phyloP scores from a whole-genome alignment of 2,113 vertebrate genomes.

The Brachyistius frenatus region DNA sequence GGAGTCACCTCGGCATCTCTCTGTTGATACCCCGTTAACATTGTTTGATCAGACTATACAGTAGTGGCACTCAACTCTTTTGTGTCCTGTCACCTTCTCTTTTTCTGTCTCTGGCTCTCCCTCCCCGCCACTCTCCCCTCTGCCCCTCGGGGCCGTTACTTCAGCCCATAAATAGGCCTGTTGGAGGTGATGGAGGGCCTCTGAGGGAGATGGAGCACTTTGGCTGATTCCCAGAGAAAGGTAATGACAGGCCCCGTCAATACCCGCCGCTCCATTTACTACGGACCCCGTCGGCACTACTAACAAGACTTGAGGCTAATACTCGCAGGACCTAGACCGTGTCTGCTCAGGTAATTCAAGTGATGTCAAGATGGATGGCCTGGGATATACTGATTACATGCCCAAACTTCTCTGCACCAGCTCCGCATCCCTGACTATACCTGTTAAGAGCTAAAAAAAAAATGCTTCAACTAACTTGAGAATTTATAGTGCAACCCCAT shows the following conservation, averaged over 20 bases:
- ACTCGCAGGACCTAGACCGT: conserved; percentile 45
- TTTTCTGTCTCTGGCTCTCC: conserved; percentile 10
- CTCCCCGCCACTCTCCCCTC: not conserved
- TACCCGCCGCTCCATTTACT: conserved; percentile 74
- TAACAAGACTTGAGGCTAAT: conserved; percentile 75
- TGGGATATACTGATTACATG: conserved; percentile 64
- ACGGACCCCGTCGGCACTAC: conserved; percentile 53
- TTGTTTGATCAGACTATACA: too few relatives aligned
- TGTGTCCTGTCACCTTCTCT: conserved; percentile 34
- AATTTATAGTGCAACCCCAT: conserved; percentile 16
- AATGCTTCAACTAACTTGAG: conserved; percentile 15
- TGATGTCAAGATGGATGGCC: conserved; percentile 71
- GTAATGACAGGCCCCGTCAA: conserved; percentile 81
- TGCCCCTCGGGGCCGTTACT: conserved; percentile 52
- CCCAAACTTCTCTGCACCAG: conserved; percentile 47
- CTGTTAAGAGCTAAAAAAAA: conserved; percentile 50
- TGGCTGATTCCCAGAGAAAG: conserved; percentile 76
- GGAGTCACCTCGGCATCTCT: too few relatives aligned
- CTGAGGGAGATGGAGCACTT: conserved; percentile 69
- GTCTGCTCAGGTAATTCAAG: conserved; percentile 71
- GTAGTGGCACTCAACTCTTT: too few relatives aligned
- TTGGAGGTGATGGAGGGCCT: conserved; percentile 75
- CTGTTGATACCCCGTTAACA: too few relatives aligned
- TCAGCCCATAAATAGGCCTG: conserved; percentile 69
- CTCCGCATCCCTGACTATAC: conserved; percentile 26